Conservation (phyloP, 2,113 vertebrate species). For the Poeciliopsis turrubarensis region DNA sequence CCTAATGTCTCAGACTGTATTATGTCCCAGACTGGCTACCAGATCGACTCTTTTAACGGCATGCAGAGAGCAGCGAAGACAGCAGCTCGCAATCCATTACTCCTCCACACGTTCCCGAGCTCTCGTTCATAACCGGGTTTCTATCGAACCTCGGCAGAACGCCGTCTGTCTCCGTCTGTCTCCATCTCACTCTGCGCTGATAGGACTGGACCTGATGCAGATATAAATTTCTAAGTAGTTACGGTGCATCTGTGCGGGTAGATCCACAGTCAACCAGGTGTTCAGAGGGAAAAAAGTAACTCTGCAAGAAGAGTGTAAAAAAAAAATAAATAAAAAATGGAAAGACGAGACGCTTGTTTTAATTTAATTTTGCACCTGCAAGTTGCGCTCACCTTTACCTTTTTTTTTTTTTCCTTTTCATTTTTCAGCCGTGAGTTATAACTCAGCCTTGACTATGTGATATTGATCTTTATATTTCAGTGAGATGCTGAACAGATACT, state of each 20-base stretch:
- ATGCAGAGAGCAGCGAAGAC: slow-evolving; percentile 52
- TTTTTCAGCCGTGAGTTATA: not conserved
- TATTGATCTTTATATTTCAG: not conserved
- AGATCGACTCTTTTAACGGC: slow-evolving; percentile 59
- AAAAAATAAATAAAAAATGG: not conserved
- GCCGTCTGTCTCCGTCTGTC: slow-evolving; percentile 20
- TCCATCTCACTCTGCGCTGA: slow-evolving; percentile 26
- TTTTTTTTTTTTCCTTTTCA: not conserved
- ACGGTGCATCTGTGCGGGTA: not conserved
- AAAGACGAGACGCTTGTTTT: not conserved
- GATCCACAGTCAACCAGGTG: not conserved
- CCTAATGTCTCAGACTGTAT: slow-evolving; percentile 51
- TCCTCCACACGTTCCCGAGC: slow-evolving; percentile 10
- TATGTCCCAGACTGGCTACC: slow-evolving; percentile 61
- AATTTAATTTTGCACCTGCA: not conserved
- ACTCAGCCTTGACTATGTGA: not conserved
- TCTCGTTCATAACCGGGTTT: slow-evolving; percentile 60
- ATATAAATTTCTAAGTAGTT: slow-evolving; percentile 14
- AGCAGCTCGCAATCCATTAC: slow-evolving; percentile 62
- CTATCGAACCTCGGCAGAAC: slow-evolving; percentile 58
- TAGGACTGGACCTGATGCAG: slow-evolving; percentile 24
- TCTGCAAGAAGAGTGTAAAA: not conserved
- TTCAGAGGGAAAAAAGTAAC: not conserved
- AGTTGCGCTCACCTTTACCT: not conserved
- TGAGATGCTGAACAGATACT: not conserved